These are phyloP conservation scores for Zhengitettix transpicula DNA, from an alignment of 2,888 invertebrate genomes.

Conservation along the genomic window DNA sequence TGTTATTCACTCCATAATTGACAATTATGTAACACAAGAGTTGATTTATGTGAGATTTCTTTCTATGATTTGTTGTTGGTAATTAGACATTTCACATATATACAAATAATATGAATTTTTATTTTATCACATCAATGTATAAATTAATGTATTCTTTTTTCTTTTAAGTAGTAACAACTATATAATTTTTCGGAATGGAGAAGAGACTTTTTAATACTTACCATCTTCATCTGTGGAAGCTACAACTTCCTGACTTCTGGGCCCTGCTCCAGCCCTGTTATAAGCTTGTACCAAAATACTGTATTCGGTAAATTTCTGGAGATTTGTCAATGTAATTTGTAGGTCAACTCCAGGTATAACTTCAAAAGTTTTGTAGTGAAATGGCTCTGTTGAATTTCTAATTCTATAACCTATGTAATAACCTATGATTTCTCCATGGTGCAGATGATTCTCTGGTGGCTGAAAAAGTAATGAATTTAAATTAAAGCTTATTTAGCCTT, in stretches of 20 bases:
- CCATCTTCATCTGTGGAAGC: conserved; percentile 17
- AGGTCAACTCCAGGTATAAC: conserved; percentile 8
- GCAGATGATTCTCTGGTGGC: conserved; percentile 21
- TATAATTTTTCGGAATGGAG: neutral
- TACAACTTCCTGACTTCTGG: conserved; percentile 14
- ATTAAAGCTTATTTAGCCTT: no score
- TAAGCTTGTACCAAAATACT: conserved; percentile 16
- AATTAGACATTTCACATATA: no score
- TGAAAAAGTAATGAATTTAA: conserved; percentile 9
- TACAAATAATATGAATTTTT: no score
- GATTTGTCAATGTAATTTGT: conserved; percentile 21
- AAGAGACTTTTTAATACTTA: conserved; percentile 5
- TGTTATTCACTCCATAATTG: no score
- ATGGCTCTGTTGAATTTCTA: conserved; percentile 9
- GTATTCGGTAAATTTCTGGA: conserved; percentile 33
- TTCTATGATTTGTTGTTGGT: no score
- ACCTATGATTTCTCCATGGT: conserved; percentile 25
- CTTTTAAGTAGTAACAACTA: no score
- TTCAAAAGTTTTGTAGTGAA: conserved; percentile 6
- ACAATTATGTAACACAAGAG: no score
- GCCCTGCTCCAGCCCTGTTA: conserved; percentile 17
- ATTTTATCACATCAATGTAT: no score
- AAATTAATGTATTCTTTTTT: no score
- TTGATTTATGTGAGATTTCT: no score
- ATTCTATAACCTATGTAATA: conserved; percentile 25